phyloP scores from a whole-genome alignment of 2,888 invertebrate species.

The Embidobia sp. region DNA sequence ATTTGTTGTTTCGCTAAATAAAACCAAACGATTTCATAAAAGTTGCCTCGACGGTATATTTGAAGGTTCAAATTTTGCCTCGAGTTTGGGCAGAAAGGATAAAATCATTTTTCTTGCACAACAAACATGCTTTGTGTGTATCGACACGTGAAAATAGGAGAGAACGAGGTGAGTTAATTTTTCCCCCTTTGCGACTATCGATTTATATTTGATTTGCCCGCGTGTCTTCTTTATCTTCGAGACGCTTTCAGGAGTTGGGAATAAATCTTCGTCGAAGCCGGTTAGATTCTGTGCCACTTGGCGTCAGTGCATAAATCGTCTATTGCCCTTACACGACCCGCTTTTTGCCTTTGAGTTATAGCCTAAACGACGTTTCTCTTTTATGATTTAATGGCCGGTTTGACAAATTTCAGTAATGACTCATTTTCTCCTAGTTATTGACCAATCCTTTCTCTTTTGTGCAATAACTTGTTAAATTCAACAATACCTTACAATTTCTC shows the following conservation, averaged over 20 bases:
- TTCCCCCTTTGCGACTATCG: constrained; percentile 30
- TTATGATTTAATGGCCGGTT: constrained; percentile 38
- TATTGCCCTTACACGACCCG: constrained; percentile 30
- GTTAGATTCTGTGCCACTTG: constrained; percentile 35
- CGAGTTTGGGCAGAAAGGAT: too few relatives aligned
- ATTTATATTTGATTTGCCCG: constrained; percentile 52
- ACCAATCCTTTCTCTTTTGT: too few relatives aligned
- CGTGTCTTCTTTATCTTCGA: constrained; percentile 44
- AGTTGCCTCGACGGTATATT: too few relatives aligned
- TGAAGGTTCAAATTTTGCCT: too few relatives aligned
- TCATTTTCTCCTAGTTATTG: neutral
- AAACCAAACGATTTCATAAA: neutral
- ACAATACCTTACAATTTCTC: too few relatives aligned
- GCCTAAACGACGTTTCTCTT: constrained; percentile 17
- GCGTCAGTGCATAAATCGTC: constrained; percentile 40
- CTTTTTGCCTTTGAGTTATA: constrained; percentile 38
- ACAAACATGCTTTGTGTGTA: neutral
- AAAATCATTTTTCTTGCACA: neutral
- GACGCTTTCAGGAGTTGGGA: constrained; percentile 10
- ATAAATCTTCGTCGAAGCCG: constrained; percentile 45
- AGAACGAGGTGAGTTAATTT: constrained; percentile 32
- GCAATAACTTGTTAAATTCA: too few relatives aligned
- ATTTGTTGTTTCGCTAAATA: neutral
- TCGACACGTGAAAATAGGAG: constrained; percentile 3
- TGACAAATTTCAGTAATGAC: constrained; percentile 1